Evolutionary conservation across 2,113 vertebrate species (phyloP), one percentile per base, ranked within the genome.

Genomic region (Mus pahari): DNA sequence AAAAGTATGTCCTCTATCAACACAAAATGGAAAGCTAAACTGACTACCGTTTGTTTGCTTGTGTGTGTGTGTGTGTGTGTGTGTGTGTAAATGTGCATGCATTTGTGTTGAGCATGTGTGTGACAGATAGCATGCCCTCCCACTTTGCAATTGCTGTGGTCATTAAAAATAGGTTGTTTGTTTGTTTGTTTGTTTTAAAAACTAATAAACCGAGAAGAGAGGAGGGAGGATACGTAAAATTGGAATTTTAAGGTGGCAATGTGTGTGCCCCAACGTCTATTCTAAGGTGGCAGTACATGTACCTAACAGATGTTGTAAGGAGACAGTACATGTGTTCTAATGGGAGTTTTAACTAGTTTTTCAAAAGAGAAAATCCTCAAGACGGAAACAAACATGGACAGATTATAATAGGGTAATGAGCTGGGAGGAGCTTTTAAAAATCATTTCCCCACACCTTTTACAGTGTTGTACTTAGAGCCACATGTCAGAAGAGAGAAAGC

Each of bases 81-180:
- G 45, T 16, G 84, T 11, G 45, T 14, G 64, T 31, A 48, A 53
- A 48, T 42, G 26, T 11, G n/a, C 2, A 62, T 26, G n/a, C 39
- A 60, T 42, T 39, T 58, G 53, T 82, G 36, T 82, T 82, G 53
- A 26, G 53, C 53, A 24, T 71, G 26, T 84, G 58, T 45, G 26
- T 64, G 26, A 19, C 64, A 45, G 9, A 31, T 84, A 45, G 9
- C 26, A 64, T 64, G 58, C 8, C 58, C 58, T 45, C 39, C 14
- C 58, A 64, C 64, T 62, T 10, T 62, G 26, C 14, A 62, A 10
- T 16, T 62, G 24, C 24, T 33, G 17, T 26, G 33, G 70, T 60
- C 20, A 55, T 60, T 91, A 90, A 94, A 95, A 95, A 75, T 17
- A 73, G 7, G 7, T 26, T n/a, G n/a, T n/a, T n/a, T n/a, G n/a